A percentile compares a stretch with the other conserved stretches of the same genome.
Conservation (phyloP, 2,797 vertebrate genomes). For the Labroides dimidiatus region DNA sequence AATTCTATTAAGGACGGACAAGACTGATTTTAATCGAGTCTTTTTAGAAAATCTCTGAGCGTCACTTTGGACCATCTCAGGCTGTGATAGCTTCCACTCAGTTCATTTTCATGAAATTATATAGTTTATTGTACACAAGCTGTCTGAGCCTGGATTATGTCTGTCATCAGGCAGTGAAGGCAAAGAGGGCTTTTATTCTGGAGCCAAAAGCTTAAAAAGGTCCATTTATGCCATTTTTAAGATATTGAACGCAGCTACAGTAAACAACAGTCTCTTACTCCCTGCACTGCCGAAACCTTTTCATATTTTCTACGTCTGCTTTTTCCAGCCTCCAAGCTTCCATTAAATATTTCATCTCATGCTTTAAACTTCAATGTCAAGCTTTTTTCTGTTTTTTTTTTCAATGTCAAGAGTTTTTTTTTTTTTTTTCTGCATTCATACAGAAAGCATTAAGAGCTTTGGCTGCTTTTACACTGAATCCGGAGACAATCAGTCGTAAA, state of each 20-base stretch:
- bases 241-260: conserved; percentile 2
- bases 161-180: conserved; percentile 29
- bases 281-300: conserved; percentile 32
- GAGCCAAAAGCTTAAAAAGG: conserved; percentile 10
- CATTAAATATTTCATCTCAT: conserved; percentile 68
- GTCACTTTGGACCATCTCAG: conserved; percentile 28
- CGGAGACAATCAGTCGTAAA: conserved; percentile 36
- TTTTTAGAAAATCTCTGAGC: conserved; percentile 58
- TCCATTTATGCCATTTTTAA: conserved; percentile 30
- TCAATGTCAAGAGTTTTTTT: neutral
- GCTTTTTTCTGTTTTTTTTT: conserved; percentile 34
- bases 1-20: conserved; percentile 76
- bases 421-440: conserved; percentile 35
- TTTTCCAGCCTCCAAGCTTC: conserved; percentile 53
- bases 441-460: conserved; percentile 45
- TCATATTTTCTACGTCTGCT: conserved; percentile 40
- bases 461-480: conserved; percentile 33
- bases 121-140: conserved; percentile 42
- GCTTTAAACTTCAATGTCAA: conserved; percentile 64
- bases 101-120: conserved; percentile 36
- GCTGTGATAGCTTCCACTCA: conserved; percentile 16
- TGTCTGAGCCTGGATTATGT: conserved; percentile 28
- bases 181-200: conserved; percentile 26
- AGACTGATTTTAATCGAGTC: conserved; percentile 72
- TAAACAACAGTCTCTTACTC: conserved; percentile 19